These are phyloP conservation scores for Hypotaenidia philippensis DNA, from an alignment of 2,797 vertebrate genomes.

Conservation along the genomic window DNA sequence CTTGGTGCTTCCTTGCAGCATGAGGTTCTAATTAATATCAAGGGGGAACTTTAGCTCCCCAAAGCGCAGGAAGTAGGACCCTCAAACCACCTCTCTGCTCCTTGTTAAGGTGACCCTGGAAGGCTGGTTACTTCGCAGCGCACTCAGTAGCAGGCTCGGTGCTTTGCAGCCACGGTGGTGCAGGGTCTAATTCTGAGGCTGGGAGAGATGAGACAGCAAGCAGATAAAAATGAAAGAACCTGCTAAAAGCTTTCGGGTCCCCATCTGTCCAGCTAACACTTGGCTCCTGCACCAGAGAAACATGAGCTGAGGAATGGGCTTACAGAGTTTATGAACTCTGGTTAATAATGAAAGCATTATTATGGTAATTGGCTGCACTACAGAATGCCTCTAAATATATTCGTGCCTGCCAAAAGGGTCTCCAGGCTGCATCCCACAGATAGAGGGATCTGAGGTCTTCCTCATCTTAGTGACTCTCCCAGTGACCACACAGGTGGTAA, in stretches of 20 bases:
- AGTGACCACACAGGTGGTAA: not conserved
- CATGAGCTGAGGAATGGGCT: slow-evolving; percentile 38
- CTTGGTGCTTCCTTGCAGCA: not conserved
- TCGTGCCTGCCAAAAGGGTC: slow-evolving; percentile 14
- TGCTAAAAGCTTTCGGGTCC: not conserved
- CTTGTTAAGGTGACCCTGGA: not conserved
- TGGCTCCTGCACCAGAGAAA: slow-evolving; percentile 35
- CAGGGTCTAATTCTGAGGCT: not conserved
- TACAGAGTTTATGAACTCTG: slow-evolving; percentile 53
- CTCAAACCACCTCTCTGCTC: not conserved
- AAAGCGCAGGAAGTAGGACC: not conserved
- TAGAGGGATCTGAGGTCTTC: not conserved
- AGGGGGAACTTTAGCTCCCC: not conserved
- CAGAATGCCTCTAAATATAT: not conserved
- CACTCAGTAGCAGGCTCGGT: not conserved
- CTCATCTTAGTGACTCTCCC: not conserved
- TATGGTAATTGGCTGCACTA: slow-evolving; percentile 29
- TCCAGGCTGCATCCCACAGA: not conserved
- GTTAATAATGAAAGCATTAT: slow-evolving; percentile 59
- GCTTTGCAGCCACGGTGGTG: not conserved
- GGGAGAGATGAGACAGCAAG: not conserved
- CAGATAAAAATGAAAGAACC: not conserved
- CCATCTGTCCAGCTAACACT: slow-evolving; percentile 9
- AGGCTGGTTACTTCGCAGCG: not conserved
- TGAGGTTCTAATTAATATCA: not conserved